phyloP scores from a whole-genome alignment of 1,140 invertebrate genomes.

The Rhynchophorus ferrugineus region DNA sequence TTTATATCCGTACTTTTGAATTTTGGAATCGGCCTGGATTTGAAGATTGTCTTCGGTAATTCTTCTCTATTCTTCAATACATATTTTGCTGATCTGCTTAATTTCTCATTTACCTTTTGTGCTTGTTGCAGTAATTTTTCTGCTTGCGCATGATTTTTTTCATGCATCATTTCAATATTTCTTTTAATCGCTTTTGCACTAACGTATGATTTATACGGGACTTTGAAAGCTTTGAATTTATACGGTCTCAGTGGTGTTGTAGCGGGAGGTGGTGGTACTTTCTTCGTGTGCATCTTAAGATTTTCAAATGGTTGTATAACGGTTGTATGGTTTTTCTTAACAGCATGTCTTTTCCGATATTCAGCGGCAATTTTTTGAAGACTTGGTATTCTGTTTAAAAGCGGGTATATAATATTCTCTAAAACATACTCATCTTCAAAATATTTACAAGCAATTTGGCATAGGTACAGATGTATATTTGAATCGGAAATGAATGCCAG shows the following conservation, averaged over 20 bases:
- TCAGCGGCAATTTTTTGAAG: constrained; percentile 35
- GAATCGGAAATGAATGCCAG: constrained; percentile 15
- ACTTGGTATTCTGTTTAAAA: constrained; percentile 42
- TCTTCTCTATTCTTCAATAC: too few species aligned
- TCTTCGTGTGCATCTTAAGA: constrained; percentile 11
- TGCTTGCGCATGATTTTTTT: constrained; percentile 43
- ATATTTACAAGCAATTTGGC: constrained; percentile 28
- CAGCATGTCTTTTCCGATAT: constrained; percentile 25
- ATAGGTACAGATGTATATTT: constrained; percentile 32
- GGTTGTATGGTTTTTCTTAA: constrained; percentile 38
- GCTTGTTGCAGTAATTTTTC: constrained; percentile 40
- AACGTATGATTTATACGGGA: constrained; percentile 16
- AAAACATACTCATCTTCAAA: constrained; percentile 44
- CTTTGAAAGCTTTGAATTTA: constrained; percentile 39
- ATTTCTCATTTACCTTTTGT: constrained; percentile 21
- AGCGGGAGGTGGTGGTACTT: constrained; percentile 8
- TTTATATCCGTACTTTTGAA: constrained; percentile 38
- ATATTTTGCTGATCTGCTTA: constrained; percentile 37
- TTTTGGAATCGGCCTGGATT: constrained; percentile 25
- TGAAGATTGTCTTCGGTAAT: constrained; percentile 9
- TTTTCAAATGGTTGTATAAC: constrained; percentile 34
- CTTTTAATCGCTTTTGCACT: background rate
- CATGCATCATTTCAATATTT: constrained; percentile 34
- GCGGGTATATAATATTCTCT: constrained; percentile 42
- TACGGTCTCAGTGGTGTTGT: constrained; percentile 32